Base-by-base conservation (phyloP, 2,113 vertebrate genomes). In the Poecilia latipinna region DNA sequence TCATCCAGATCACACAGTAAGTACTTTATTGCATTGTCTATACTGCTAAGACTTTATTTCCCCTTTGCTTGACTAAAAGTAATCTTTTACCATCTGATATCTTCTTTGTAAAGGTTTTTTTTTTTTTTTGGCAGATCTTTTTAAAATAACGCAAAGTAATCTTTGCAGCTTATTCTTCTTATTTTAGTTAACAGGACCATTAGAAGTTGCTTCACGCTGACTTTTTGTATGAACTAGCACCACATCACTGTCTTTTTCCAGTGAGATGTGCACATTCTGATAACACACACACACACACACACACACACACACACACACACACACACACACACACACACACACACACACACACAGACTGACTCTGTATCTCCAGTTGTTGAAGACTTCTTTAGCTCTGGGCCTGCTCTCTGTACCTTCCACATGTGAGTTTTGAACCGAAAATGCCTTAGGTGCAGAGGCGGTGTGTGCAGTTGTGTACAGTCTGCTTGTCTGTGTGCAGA, bases 1-100 rank as follows among this genome's bases (percentile, higher is more conserved):
- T 22, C 72, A 24, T 75, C 63, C 72, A 64, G 28, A 75, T 75
- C 80, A 48, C 22, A 80, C 17, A 86, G 92, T 93, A 65, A 93
- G 92, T 85, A 75, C 51, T 57, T 57, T n/a, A 57, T 24, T 24
- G 48, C 24, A 10, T 57, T 24, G 24, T n/a, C 22, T 57, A 11
- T 24, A n/a, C 24, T 24, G 22, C 51, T 57, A n/a, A 57, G 2
- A 10, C 24, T 57, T 24, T n/a, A 57, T 7, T 57, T 8, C 1
- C n/a, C 35, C 35, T 35, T 8, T 35, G 35, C 35, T 35, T 8
- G 35, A 35, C 8, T 35, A 2, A 35, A 2, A 37, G 29, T 29
- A 2, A 8, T 63, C 67, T 74, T 33, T 60, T 4, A 7, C 35
- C 26, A 42, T 17, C 24, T 74, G 12, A 42, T 48, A 5, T 39